Percentiles rank a stretch among this genome's conserved stretches.
These are phyloP conservation scores for Hassar affinis DNA, from an alignment of 2,113 vertebrate genomes.

Conservation along the genomic window DNA sequence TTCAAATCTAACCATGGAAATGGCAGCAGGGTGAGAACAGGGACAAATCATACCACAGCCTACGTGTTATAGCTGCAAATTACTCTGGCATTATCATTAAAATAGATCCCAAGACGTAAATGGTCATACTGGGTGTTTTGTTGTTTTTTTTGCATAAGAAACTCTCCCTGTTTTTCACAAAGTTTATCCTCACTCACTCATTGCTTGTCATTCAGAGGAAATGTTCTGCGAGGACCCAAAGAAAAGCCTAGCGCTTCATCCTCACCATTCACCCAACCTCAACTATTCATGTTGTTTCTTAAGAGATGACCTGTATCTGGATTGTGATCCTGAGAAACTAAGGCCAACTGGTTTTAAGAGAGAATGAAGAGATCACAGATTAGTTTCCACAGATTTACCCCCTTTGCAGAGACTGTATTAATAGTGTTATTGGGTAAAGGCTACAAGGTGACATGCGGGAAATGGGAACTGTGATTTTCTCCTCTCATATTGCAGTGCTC, in stretches of 20 bases:
- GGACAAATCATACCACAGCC: not conserved
- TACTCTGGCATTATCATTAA: constrained; percentile 6
- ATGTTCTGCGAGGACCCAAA: not conserved
- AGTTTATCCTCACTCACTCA: not conserved
- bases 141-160: not conserved
- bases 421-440: constrained; percentile 9
- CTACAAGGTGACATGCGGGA: constrained; percentile 19
- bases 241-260: not conserved
- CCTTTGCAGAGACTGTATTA: not conserved
- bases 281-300: not conserved
- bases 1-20: not conserved
- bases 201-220: not conserved
- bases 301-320: not conserved
- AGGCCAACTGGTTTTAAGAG: too few species aligned
- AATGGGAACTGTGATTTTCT: constrained; percentile 13
- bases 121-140: not conserved
- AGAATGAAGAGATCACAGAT: not conserved
- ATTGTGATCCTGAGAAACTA: not conserved
- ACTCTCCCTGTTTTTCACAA: not conserved
- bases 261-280: not conserved
- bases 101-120: constrained; percentile 2
- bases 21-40: not conserved
- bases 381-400: not conserved
- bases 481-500: constrained; percentile 18
- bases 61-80: constrained; percentile 4